Base-by-base conservation (phyloP, 2,888 invertebrate genomes). In the Caenorhabditis sp. region DNA sequence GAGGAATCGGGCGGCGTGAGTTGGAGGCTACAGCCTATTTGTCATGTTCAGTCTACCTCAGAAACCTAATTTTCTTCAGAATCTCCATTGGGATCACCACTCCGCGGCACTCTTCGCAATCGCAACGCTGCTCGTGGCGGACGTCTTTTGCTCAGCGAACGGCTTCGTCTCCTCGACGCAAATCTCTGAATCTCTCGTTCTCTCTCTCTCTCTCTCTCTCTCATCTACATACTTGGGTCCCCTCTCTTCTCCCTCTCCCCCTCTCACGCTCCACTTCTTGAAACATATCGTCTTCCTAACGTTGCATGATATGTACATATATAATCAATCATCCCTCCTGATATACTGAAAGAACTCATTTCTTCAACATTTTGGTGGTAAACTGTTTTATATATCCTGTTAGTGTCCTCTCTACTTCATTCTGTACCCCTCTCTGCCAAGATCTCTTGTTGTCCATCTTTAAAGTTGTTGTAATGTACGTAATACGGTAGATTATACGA, bases 141-240 rank as follows among this genome's bases (percentile, higher is more conserved):
- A 24, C 26, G 24, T 14, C 64, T 49, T 51, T 26, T 63, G 41
- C 54, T 77, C 38, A 22, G 51, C 41, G 76, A 77, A 51, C 76
- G 76, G 10, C 26, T 77, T 28, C 54, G 64, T 22, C 41, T 58
- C 24, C 73, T 58, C 47, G 61, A 72, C 61, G n/a, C n/a, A n/a
- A n/a, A n/a, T n/a, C n/a, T n/a, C 14, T 47, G 1, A 5, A n/a
- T 47, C 1, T 5, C n/a, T 41, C 14, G 35, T 14, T 47, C n/a
- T n/a, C n/a, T n/a, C n/a, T n/a, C n/a, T n/a, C n/a, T n/a, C n/a
- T n/a, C n/a, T n/a, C n/a, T n/a, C n/a, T n/a, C n/a, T 22, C 49
- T 44, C 28, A 19, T 28, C 38, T 51, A n/a, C 16, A n/a, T n/a
- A 35, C 38, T 38, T 35, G 10, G 35, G 19, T 59, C 59, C n/a